Evolutionary conservation across 2,888 invertebrate genomes (phyloP).

Genomic region (Catocala sponsa): DNA sequence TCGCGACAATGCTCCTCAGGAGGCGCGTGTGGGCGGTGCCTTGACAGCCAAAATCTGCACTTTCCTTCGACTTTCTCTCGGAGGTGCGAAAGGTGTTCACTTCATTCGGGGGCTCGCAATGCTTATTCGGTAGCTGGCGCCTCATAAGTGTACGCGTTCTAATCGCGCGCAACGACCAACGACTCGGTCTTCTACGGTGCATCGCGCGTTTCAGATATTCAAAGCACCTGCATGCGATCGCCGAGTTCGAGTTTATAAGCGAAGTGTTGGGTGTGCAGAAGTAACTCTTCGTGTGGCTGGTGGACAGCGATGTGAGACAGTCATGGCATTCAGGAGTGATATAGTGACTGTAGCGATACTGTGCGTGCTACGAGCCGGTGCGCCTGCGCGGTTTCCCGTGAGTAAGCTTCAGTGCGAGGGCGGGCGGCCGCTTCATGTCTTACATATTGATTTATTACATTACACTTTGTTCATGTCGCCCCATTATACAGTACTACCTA

Average conservation of each 20-base stretch:
- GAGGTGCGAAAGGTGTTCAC: conserved; percentile 86
- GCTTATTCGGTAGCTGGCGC: conserved; percentile 85
- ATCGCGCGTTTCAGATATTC: conserved; percentile 78
- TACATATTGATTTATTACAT: conserved; percentile 45
- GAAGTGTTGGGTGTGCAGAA: conserved; percentile 56
- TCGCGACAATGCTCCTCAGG: conserved; percentile 82
- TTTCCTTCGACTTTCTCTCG: conserved; percentile 87
- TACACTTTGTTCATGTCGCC: conserved; percentile 16
- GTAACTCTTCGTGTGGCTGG: conserved; percentile 57
- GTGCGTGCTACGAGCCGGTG: conserved; percentile 76
- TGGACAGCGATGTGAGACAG: conserved; percentile 75
- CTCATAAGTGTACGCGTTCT: conserved; percentile 85
- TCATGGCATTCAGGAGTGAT: conserved; percentile 70
- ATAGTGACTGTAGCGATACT: conserved; percentile 73
- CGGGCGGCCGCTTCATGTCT: conserved; percentile 67
- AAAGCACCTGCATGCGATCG: conserved; percentile 83
- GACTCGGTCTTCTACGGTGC: conserved; percentile 62
- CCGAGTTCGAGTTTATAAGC: conserved; percentile 74
- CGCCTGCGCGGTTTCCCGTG: conserved; percentile 86
- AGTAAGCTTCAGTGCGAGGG: conserved; percentile 71
- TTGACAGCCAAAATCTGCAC: conserved; percentile 86
- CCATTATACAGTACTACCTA: conserved; percentile 6
- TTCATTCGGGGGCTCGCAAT: conserved; percentile 82
- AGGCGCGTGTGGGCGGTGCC: conserved; percentile 83
- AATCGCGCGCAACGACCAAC: conserved; percentile 70